Base-by-base conservation (phyloP, 1,140 invertebrate species). In the Calephelis virginiensis region DNA sequence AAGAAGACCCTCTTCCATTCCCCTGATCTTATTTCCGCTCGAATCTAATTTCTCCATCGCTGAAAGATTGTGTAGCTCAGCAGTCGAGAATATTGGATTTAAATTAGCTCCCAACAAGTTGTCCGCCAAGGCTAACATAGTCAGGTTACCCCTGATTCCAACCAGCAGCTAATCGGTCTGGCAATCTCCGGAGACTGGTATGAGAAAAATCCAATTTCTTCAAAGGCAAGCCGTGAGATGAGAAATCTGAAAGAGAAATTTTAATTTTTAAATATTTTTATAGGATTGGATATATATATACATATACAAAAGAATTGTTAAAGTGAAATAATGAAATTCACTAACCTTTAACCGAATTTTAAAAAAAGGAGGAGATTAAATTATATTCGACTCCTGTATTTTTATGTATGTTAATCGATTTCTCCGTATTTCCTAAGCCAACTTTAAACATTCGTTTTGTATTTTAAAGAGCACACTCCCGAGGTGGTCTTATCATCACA, bases 31-130 rank as follows among this genome's bases (percentile, higher is more conserved):
- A 78, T 98, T 98, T 12, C 94, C 94, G 28, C 94, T 95, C 7
- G 98, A 90, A 87, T 97, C 96, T 37, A 98, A 82, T 5, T 95
- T 81, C 70, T 93, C 93, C n/a, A 98, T 83, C 67, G 94, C 92
- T 1, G 92, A 92, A 62, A 97, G 82, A n/a, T 94, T 94, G 67
- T 96, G 95, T 66, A 97, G 94, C 82, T 97, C 97, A 17, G 94
- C 94, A 10, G 94, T 96, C 1, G 96, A 96, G 82, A 98, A 98
- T 68, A 98, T 97, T 0, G 97, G 97, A 87, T 97, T 98, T 0
- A 98, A 89, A 74, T 95, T 96, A 78, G 98, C 97, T 0, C 97
- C 97, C 5, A 98, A 90, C 14, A 97, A 90, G 85, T 98, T 98
- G 76, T 97, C 93, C 9, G 94, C 93, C 13, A 98, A 86, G 38